These are phyloP conservation scores for human DNA, from an alignment of 2,113 vertebrate species.

Conservation along the genomic window GRCh38 chrX:20572001-20572500, in stretches of 20 bases:
- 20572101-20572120: background rate
- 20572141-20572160: background rate
- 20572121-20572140: background rate
- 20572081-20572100: background rate
- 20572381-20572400: slow-evolving; percentile 1
- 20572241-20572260: background rate
- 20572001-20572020: slow-evolving; percentile 20
- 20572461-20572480: slow-evolving; percentile 29
- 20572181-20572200: background rate
- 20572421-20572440: background rate
- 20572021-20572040: slow-evolving; percentile 7
- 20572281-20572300: background rate
- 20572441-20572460: slow-evolving; percentile 1
- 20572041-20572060: background rate
- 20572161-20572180: background rate
- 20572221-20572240: background rate
- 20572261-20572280: slow-evolving; percentile 37
- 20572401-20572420: background rate
- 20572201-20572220: background rate
- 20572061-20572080: background rate
- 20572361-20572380: background rate
- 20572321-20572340: background rate
- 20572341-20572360: background rate
- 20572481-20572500: slow-evolving; percentile 45
- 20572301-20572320: background rate